Evolutionary conservation across 2,888 invertebrate species (phyloP).

Genomic region (Tenthredo distinguenda): DNA sequence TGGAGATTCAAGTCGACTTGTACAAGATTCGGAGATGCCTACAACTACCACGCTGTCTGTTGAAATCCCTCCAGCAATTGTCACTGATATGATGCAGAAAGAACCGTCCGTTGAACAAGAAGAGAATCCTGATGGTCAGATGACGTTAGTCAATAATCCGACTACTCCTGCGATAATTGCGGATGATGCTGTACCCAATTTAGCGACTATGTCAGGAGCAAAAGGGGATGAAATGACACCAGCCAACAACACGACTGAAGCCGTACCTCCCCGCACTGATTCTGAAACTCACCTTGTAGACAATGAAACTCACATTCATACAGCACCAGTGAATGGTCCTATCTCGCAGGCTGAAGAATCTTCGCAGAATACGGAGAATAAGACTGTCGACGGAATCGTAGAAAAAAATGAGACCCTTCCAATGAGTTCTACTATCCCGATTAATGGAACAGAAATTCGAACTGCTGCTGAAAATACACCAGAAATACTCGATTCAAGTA

Average conservation of each 20-base stretch:
- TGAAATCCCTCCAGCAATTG: constrained; percentile 42
- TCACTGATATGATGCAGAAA: constrained; percentile 35
- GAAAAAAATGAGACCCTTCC: not conserved
- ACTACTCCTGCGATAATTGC: constrained; percentile 41
- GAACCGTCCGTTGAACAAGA: constrained; percentile 38
- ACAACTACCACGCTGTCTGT: constrained; percentile 50
- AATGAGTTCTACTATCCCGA: not conserved
- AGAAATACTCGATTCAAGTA: not conserved
- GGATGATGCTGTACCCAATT: constrained; percentile 56
- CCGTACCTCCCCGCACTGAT: constrained; percentile 12
- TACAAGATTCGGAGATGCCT: not conserved
- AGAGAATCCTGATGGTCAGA: not conserved
- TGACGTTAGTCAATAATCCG: constrained; percentile 51
- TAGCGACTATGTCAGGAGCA: constrained; percentile 57
- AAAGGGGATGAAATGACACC: constrained; percentile 62
- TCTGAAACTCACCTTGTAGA: constrained; percentile 18
- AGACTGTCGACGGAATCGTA: not conserved
- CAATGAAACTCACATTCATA: constrained; percentile 24
- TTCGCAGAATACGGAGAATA: constrained; percentile 41
- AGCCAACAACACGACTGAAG: constrained; percentile 6
- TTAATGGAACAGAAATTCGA: not conserved
- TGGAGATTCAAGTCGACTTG: constrained; percentile 8
- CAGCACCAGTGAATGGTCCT: constrained; percentile 54
- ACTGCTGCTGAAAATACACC: not conserved
- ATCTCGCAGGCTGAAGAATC: constrained; percentile 55